Evolutionary conservation across 2,888 invertebrate genomes (phyloP).

Genomic region (Erpobdella octoculata): DNA sequence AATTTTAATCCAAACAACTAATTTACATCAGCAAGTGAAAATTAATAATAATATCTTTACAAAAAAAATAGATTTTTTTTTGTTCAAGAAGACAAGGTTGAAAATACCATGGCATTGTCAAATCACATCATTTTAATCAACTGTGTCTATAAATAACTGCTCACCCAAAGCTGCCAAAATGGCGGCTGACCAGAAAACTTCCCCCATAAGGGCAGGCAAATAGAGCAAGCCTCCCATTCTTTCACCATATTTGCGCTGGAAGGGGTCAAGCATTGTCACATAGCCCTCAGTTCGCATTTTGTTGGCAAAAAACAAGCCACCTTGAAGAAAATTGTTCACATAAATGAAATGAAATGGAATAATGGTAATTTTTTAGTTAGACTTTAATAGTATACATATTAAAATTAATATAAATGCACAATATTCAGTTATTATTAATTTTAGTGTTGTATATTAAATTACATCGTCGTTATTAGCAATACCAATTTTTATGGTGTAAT

Average conservation of each 20-base stretch:
- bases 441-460: too few species aligned
- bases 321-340: too few species aligned
- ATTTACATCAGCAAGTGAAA: not conserved
- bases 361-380: not conserved
- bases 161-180: constrained; percentile 85
- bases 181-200: constrained; percentile 98
- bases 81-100: not conserved
- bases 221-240: constrained; percentile 94
- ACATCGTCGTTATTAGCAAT: too few species aligned
- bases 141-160: constrained; percentile 35
- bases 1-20: not conserved
- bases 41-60: not conserved
- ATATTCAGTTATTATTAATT: too few species aligned
- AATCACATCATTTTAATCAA: too few species aligned
- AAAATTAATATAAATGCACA: not conserved
- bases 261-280: constrained; percentile 95
- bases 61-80: not conserved
- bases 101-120: not conserved
- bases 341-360: too few species aligned
- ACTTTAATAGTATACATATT: not conserved
- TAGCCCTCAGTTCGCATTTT: constrained; percentile 95
- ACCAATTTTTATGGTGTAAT: too few species aligned
- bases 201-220: constrained; percentile 89
- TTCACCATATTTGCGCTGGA: constrained; percentile 90
- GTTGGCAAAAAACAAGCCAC: constrained; percentile 94